A percentile compares a stretch with the other conserved stretches of the same genome.
Conservation (phyloP, 2,888 invertebrate genomes). For the Leptopterna dolabrata region DNA sequence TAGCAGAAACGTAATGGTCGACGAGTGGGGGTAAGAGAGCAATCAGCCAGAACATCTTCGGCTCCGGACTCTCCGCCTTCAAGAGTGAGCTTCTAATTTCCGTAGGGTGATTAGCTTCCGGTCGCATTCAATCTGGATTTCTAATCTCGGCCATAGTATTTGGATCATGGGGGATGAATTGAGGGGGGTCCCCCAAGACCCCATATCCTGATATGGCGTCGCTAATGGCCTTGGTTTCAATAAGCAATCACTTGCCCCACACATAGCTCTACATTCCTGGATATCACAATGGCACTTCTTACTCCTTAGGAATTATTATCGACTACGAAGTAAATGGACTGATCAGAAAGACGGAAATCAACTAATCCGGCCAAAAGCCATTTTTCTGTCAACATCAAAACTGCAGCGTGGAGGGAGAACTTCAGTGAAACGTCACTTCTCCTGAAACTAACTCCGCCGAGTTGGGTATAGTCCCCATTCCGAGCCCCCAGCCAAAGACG, state of each 20-base stretch:
- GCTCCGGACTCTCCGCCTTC: neutral
- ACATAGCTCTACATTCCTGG: neutral
- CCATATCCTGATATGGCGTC: neutral
- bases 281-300: neutral
- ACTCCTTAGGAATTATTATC: neutral
- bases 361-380: too few relatives aligned
- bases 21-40: neutral
- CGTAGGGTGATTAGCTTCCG: conserved; percentile 26
- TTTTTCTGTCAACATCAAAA: too few relatives aligned
- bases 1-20: neutral
- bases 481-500: too few relatives aligned
- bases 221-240: neutral
- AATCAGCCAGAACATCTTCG: conserved; percentile 17
- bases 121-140: neutral
- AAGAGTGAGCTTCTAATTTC: conserved; percentile 31
- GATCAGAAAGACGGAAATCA: too few relatives aligned
- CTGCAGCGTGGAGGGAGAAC: too few relatives aligned
- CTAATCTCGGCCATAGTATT: neutral
- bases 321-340: too few relatives aligned
- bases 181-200: too few relatives aligned
- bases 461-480: too few relatives aligned
- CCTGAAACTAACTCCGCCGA: too few relatives aligned
- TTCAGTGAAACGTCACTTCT: too few relatives aligned
- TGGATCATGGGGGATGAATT: neutral
- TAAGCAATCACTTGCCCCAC: neutral